phyloP scores from a whole-genome alignment of 2,797 vertebrate genomes.

The Muscicapa striata region DNA sequence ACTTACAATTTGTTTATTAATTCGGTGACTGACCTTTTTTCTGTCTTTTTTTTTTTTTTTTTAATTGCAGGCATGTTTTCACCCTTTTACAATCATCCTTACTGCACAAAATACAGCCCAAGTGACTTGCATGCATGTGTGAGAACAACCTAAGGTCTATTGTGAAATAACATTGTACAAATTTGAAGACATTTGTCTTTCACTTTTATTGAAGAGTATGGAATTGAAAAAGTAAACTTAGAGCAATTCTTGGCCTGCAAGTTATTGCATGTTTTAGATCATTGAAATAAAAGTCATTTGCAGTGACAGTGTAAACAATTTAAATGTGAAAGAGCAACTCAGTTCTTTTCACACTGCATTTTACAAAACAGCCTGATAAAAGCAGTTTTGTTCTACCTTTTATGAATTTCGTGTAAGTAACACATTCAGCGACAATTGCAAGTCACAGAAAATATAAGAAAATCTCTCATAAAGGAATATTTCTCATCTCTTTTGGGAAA shows the following conservation, averaged over 20 bases:
- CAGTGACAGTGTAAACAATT: not conserved
- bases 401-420: not conserved
- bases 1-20: not conserved
- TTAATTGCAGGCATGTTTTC: not conserved
- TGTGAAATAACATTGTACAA: not conserved
- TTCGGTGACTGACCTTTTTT: accelerated
- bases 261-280: not conserved
- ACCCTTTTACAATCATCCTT: not conserved
- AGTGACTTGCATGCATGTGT: not conserved
- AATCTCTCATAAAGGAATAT: not conserved
- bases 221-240: not conserved
- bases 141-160: not conserved
- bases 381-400: not conserved
- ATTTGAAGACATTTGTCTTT: not conserved
- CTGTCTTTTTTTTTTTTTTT: not conserved
- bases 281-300: not conserved
- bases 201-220: not conserved
- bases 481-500: not conserved
- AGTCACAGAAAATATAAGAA: not conserved
- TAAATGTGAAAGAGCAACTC: not conserved
- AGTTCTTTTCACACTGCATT: not conserved
- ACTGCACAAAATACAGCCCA: not conserved
- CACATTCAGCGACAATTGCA: not conserved
- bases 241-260: not conserved
- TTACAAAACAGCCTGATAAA: not conserved